Percentiles rank a stretch among this genome's conserved stretches.
Conservation (phyloP, 2,888 invertebrate species). For the Bembecia ichneumoniformis region DNA sequence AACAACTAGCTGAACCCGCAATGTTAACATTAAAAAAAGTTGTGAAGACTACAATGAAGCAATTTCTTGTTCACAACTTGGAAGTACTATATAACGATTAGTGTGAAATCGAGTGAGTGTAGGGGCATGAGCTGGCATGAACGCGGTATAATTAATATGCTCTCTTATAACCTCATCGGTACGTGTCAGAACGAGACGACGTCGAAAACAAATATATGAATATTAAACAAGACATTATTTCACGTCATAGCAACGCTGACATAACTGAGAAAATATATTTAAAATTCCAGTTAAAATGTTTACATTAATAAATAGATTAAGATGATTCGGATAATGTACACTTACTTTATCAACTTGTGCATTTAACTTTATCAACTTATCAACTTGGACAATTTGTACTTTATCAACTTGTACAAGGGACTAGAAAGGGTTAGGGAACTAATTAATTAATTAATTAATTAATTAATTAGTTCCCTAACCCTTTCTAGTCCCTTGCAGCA, state of each 20-base stretch:
- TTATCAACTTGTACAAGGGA: no score
- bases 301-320: no score
- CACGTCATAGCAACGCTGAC: conserved; percentile 18
- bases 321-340: no score
- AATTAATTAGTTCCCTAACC: no score
- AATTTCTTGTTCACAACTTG: neutral
- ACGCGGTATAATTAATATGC: conserved; percentile 48
- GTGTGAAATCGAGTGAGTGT: conserved; percentile 44
- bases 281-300: neutral
- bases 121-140: conserved; percentile 25
- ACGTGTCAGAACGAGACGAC: conserved; percentile 42
- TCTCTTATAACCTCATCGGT: conserved; percentile 36
- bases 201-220: conserved; percentile 64
- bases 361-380: no score
- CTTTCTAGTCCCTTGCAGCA: no score
- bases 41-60: neutral
- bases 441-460: no score
- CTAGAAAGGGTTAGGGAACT: no score
- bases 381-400: no score
- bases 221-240: conserved; percentile 48
- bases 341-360: no score
- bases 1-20: no score
- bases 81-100: conserved; percentile 11
- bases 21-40: no score
- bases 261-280: neutral